Conservation (phyloP, 1,140 invertebrate genomes). For the Laupala kohalensis region DNA sequence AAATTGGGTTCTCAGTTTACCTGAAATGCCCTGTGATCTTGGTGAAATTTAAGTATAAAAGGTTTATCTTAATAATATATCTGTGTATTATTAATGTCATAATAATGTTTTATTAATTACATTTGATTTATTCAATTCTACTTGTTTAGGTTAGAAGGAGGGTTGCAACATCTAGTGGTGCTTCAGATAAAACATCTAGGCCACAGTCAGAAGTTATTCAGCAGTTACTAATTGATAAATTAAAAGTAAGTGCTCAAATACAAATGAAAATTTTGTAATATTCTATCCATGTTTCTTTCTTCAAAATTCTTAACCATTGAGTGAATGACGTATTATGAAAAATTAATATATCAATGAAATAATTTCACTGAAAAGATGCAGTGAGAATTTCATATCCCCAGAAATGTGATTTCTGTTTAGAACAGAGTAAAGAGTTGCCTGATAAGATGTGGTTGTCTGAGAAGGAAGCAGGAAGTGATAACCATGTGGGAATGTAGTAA, state of each 20-base stretch:
- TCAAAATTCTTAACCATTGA: no score
- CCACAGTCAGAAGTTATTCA: conserved; percentile 46
- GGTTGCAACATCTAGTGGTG: conserved; percentile 5
- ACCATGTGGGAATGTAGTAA: no score
- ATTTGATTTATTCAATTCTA: neutral
- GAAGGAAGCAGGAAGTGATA: neutral
- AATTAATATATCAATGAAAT: no score
- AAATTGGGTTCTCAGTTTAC: no score
- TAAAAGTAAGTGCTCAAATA: conserved; percentile 34
- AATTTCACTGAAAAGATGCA: no score
- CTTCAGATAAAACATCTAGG: conserved; percentile 25
- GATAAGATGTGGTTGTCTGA: neutral
- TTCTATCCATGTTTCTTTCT: no score
- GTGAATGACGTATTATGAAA: no score
- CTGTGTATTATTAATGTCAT: no score
- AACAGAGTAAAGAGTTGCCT: neutral
- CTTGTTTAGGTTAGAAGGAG: conserved; percentile 20
- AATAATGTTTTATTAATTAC: neutral
- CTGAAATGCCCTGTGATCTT: no score
- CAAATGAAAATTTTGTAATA: neutral
- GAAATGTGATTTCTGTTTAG: neutral
- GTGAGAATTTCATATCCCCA: no score
- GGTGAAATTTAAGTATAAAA: no score
- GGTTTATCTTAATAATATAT: no score
- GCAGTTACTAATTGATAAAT: conserved; percentile 45